Percentiles rank a stretch among this genome's conserved stretches.
These are phyloP conservation scores for Rhinolophus ferrumequinum DNA, from an alignment of 2,113 vertebrate species.

Conservation along the genomic window DNA sequence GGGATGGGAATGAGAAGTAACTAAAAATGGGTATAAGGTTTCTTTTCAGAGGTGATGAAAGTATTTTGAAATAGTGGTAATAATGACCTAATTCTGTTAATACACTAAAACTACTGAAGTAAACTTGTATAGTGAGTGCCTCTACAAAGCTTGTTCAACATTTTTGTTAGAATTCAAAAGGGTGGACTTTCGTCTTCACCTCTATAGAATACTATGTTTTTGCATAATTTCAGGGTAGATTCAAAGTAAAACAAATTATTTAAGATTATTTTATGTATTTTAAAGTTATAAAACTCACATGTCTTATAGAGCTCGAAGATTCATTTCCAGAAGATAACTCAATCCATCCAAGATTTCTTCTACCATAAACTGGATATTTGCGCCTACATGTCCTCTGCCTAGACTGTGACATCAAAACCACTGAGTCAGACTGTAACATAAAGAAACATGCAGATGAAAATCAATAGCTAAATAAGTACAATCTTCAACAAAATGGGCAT, in stretches of 20 bases:
- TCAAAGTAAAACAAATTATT: conserved; percentile 22
- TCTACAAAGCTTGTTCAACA: not conserved
- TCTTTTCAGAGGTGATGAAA: not conserved
- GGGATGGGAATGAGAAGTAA: not conserved
- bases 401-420: conserved; percentile 84
- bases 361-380: conserved; percentile 80
- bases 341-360: conserved; percentile 82
- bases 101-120: not conserved
- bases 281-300: conserved; percentile 70
- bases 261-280: not conserved
- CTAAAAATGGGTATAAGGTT: not conserved
- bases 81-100: not conserved
- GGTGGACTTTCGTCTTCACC: not conserved
- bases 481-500: not conserved
- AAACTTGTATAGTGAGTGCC: not conserved
- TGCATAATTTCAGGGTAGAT: not conserved
- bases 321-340: conserved; percentile 93
- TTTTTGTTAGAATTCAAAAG: not conserved
- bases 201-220: not conserved
- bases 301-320: conserved; percentile 86
- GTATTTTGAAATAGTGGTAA: not conserved
- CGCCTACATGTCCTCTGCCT: conserved; percentile 84
- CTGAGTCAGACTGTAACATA: conserved; percentile 88
- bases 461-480: not conserved
- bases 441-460: conserved; percentile 60